Evolutionary conservation across 2,797 vertebrate species (phyloP).

Genomic region (Propithecus deckenii): DNA sequence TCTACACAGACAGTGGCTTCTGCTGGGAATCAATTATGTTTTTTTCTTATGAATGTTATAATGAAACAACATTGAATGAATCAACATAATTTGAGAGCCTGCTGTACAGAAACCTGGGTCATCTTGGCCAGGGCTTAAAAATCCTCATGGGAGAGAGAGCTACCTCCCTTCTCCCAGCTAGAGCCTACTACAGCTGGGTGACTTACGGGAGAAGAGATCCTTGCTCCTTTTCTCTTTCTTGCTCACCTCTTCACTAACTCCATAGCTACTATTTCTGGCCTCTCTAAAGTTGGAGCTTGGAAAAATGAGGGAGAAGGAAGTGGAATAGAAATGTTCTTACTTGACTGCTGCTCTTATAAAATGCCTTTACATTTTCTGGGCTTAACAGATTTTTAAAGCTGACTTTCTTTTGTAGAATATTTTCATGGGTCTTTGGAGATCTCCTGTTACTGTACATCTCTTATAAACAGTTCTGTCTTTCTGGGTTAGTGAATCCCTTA

Average conservation of each 20-base stretch:
- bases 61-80: no score
- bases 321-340: neutral
- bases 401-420: neutral
- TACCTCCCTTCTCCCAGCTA: neutral
- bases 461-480: neutral
- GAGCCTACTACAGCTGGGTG: neutral
- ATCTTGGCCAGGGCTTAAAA: neutral
- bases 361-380: neutral
- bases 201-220: neutral
- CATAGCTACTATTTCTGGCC: neutral
- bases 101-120: neutral
- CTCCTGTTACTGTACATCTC: neutral
- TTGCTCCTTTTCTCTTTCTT: constrained; percentile 13
- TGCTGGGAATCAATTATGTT: neutral
- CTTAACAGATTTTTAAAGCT: neutral
- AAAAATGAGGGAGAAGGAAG: neutral
- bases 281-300: neutral
- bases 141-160: neutral
- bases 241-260: neutral
- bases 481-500: neutral
- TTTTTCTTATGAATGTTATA: no score
- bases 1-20: neutral
- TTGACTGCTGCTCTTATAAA: neutral
- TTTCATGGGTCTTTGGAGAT: neutral
- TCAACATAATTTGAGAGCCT: neutral